Evolutionary conservation across 2,888 invertebrate genomes (phyloP), one percentile per base, ranked within the genome.

Genomic region (Catocala sponsa): DNA sequence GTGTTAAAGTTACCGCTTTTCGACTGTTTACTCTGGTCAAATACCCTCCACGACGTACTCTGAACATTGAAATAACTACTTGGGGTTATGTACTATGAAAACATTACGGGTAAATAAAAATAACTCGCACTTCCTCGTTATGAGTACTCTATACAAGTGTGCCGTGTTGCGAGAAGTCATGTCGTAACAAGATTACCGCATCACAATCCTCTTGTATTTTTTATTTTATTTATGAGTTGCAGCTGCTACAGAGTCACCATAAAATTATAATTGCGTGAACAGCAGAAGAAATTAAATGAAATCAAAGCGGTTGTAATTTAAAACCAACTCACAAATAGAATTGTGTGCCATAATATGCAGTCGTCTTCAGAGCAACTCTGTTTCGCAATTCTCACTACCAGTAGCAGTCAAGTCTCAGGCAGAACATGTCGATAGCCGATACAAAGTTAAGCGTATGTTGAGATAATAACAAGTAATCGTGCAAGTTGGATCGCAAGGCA

Each of bases 401-500:
- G 81, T 82, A 63, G 71, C 77, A 85, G 82, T 82, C 81, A 81
- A 72, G 74, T 79, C 69, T 81, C 79, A 41, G 46, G 55, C 74
- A 68, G 80, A 86, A 85, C 79, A 84, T 85, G 81, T 83, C 83
- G 83, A 88, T 87, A 83, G 80, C 79, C 84, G 83, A 87, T 87
- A 83, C 83, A 82, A 89, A 90, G 86, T 90, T 87, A 81, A 82
- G 82, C 84, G 79, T 86, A 88, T 84, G 87, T 84, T 86, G 83
- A 88, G 88, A 91, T 91, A 90, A 89, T 89, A 90, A 85, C 86
- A 88, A 91, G 87, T 87, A 89, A 90, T 89, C 84, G 82, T 80
- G 79, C 85, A 90, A 91, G 86, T 90, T 89, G 79, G 81, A 81
- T 79, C 78, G 80, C 79, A 80, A 85, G 82, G 82, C 83, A 87